Evolutionary conservation across 2,888 invertebrate genomes (phyloP), one percentile per base, ranked within the genome.

Genomic region (Caenorhabditis doughertyi): DNA sequence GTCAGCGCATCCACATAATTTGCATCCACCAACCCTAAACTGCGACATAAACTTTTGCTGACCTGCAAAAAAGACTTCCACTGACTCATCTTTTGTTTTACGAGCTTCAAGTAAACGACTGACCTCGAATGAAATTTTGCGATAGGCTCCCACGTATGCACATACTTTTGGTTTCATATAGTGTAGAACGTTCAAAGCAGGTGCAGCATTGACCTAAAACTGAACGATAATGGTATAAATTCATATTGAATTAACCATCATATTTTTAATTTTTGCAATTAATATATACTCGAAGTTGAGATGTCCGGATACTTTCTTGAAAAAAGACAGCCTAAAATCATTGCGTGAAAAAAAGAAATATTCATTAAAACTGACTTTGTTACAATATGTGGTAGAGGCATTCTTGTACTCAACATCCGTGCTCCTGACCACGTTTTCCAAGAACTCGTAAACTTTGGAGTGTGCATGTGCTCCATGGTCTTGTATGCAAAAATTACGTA

Each of bases 361-460:
- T 9, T 39, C 2, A 11, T 39, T 39, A 2, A 9, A 8, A 13
- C 39, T 13, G 18, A 85, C 84, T 84, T 84, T 47, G 86, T 79
- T 8, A 87, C 83, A n/a, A 72, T 70, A 35, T 87, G 74, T 23
- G 84, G 79, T 0, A 80, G 53, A 2, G 87, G 88, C 79, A 89
- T 81, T 51, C 72, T 42, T 29, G 72, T 82, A 47, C 83, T 87
- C 18, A 89, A 64, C 77, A 87, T 84, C n/a, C 88, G 65, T 18
- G 87, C 88, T n/a, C 88, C 88, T 18, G 87, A 87, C 88, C 88
- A 89, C 8, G 88, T 89, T 60, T 89, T 89, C 88, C 88, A 89
- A 60, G 79, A 84, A 4, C 29, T 68, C 8, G 86, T 85, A 62
- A 89, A 89, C 25, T 82, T 79, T 18, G 58, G 65, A 7, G 83